phyloP scores from a whole-genome alignment of 1,140 invertebrate genomes.

The Ruditapes philippinarum region DNA sequence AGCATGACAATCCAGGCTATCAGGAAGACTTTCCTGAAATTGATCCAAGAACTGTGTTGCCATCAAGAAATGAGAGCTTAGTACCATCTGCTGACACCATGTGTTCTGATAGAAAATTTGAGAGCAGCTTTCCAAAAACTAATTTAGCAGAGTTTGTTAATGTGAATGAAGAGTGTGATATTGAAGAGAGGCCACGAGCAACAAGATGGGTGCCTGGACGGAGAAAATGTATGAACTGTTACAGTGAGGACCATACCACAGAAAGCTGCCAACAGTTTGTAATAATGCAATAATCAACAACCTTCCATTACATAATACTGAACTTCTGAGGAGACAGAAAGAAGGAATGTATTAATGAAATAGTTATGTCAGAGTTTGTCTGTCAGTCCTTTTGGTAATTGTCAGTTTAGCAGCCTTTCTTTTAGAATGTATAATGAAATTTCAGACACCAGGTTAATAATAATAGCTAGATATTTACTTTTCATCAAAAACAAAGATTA shows the following conservation, averaged over 20 bases:
- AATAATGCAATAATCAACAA: background rate
- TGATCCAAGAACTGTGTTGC: constrained; percentile 6
- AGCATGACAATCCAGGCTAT: background rate
- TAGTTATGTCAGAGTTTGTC: too few species aligned
- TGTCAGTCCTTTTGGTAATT: too few species aligned
- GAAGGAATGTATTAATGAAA: too few species aligned
- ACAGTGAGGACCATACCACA: constrained; percentile 44
- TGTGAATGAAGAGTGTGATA: background rate
- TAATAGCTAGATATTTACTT: too few species aligned
- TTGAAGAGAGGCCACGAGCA: background rate
- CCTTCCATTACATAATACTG: background rate
- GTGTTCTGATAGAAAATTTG: background rate
- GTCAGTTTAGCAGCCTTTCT: too few species aligned
- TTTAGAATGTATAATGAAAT: too few species aligned
- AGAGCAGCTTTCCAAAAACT: background rate
- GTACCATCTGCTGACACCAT: background rate
- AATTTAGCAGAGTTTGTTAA: constrained; percentile 11
- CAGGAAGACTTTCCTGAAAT: background rate
- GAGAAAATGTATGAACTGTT: constrained; percentile 31
- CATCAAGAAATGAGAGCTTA: background rate
- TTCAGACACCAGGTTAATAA: too few species aligned
- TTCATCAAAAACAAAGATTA: too few species aligned
- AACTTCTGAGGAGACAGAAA: too few species aligned
- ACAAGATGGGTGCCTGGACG: constrained; percentile 44
- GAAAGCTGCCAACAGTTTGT: constrained; percentile 18